Evolutionary conservation across 2,888 invertebrate species (phyloP).

Genomic region (Salticus scenicus): DNA sequence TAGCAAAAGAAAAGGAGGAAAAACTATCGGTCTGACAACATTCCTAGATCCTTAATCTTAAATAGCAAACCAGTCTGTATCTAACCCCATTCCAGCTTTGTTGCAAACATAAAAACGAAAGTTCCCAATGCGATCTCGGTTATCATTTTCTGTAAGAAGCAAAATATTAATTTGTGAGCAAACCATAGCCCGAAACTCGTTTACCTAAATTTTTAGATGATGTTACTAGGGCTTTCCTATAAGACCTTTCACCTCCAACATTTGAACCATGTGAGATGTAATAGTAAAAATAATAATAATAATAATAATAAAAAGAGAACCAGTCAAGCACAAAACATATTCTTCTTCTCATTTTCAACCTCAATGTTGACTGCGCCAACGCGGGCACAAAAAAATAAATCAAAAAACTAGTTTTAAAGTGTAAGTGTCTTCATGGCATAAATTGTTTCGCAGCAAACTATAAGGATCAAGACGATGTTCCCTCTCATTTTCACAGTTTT

Average conservation of each 20-base stretch:
- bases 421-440: conserved; percentile 13
- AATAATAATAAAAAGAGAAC: neutral
- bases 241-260: neutral
- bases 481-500: conserved; percentile 17
- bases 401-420: neutral
- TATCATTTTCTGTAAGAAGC: too few relatives aligned
- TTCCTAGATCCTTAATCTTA: too few relatives aligned
- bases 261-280: neutral
- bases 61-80: neutral
- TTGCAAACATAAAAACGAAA: neutral
- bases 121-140: too few relatives aligned
- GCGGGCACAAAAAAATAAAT: neutral
- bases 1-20: too few relatives aligned
- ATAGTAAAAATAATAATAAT: too few relatives aligned
- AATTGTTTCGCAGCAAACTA: conserved; percentile 1
- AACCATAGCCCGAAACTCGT: too few relatives aligned
- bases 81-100: neutral
- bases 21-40: too few relatives aligned
- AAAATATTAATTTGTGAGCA: too few relatives aligned
- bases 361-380: neutral
- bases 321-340: neutral
- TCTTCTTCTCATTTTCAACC: too few relatives aligned
- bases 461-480: conserved; percentile 16
- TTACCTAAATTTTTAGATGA: neutral
- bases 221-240: neutral